These are phyloP conservation scores for Ypsolopha scabrella DNA, from an alignment of 2,888 invertebrate species.

Conservation along the genomic window DNA sequence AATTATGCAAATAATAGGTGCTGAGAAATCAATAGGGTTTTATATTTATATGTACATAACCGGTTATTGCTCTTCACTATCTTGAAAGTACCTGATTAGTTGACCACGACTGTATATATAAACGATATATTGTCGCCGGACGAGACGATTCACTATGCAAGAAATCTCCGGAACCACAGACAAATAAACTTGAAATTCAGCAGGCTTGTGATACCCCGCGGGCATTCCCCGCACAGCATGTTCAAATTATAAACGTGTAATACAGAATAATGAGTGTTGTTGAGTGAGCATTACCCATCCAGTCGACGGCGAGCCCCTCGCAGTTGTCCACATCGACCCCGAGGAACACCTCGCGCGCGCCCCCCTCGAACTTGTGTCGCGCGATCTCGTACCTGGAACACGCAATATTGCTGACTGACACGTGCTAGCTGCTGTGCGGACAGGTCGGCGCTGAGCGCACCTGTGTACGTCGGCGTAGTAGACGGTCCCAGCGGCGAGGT, in stretches of 20 bases:
- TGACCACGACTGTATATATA: too few relatives aligned
- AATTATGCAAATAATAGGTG: too few relatives aligned
- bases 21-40: too few relatives aligned
- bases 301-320: constrained; percentile 86
- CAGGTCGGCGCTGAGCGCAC: constrained; percentile 15
- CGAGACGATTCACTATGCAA: too few relatives aligned
- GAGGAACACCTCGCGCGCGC: constrained; percentile 67
- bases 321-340: constrained; percentile 72
- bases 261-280: background rate
- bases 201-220: too few relatives aligned
- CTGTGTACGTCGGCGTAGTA: constrained; percentile 35
- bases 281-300: constrained; percentile 69
- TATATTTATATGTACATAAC: too few relatives aligned
- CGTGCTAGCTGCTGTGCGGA: constrained; percentile 5
- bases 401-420: background rate
- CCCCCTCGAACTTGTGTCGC: constrained; percentile 74
- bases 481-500: background rate
- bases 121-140: too few relatives aligned
- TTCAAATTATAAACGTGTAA: background rate
- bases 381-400: constrained; percentile 69
- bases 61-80: too few relatives aligned
- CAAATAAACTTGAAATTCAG: too few relatives aligned
- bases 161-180: too few relatives aligned
- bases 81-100: too few relatives aligned
- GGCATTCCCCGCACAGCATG: background rate